Evolutionary conservation across 2,113 vertebrate species (phyloP).

Genomic region (Thryonomys swinderianus): DNA sequence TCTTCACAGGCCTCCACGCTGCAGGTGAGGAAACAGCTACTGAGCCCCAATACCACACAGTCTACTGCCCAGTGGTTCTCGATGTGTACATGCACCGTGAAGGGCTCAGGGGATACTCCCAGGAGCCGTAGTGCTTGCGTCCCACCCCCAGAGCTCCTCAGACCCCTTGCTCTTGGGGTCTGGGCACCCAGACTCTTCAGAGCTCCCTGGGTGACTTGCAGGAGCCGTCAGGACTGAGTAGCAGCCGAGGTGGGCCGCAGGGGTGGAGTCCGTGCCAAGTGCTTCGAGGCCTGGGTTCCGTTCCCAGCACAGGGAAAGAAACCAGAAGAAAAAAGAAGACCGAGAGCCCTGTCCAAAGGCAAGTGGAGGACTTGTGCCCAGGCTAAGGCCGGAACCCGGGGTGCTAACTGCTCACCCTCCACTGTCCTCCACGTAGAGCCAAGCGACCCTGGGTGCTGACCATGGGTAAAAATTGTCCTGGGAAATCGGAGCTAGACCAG

Average conservation of each 20-base stretch:
- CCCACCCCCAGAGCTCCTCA: neutral
- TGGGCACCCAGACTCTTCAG: neutral
- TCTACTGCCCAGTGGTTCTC: neutral
- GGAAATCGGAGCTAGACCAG: neutral
- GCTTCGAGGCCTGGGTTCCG: neutral
- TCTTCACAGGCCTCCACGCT: neutral
- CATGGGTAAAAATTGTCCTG: neutral
- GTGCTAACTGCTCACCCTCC: neutral
- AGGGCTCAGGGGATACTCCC: neutral
- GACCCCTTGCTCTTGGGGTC: neutral
- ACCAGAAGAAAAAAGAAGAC: neutral
- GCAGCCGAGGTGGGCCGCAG: neutral
- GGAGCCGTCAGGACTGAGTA: neutral
- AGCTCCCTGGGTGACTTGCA: too few relatives aligned
- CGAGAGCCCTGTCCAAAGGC: neutral
- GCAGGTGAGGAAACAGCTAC: neutral
- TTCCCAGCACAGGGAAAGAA: neutral
- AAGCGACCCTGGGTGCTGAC: neutral
- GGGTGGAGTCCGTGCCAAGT: neutral
- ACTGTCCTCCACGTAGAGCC: neutral
- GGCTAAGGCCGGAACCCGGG: neutral
- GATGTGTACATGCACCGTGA: accelerated
- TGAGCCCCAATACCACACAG: neutral
- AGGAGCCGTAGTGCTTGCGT: neutral
- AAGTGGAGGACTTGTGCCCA: neutral